Base-by-base conservation (phyloP, 1,140 invertebrate species). In the Frieseomelitta varia region DNA sequence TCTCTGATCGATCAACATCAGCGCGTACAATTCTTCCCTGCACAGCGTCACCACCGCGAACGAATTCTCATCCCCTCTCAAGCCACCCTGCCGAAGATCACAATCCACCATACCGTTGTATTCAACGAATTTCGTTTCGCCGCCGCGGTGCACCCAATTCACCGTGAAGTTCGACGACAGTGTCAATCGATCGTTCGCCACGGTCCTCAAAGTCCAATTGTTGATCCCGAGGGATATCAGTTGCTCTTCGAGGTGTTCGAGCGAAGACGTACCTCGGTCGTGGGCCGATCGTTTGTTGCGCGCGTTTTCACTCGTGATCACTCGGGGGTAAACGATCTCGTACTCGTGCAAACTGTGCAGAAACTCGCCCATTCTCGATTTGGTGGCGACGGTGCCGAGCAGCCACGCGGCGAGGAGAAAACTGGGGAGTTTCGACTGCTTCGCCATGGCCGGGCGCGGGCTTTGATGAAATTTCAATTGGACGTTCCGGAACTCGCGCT, bases 21-120 rank as follows among this genome's bases (percentile, higher is more conserved):
- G 90, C 6, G 94, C 95, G 65, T 93, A 95, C 72, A 93, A 91
- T 21, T 91, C 85, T 17, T 91, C 79, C 2, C 88, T 85, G 83
- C 95, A 95, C 19, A 95, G 89, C 6, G 95, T 95, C 4, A 95
- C 85, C 1, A 93, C 88, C 24, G 90, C 92, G 34, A 90, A 84
- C 3, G 94, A 94, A 27, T 84, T 75, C 17, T 85, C 84, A 55
- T 92, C 83, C 14, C 82, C 72, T 2, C 87, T 58, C 14, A 93
- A 55, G 1, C 74, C 75, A 19, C 93, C 93, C 15, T 84, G 83
- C 21, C 89, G 75, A 63, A 86, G 81, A 39, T 92, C 80, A 69
- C 93, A 94, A 1, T 80, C 53, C 15, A 51, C 14, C 4, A 3
- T 27, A 0, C 1, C n/a, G 8, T n/a, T 47, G 0, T 39, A 15